These are phyloP conservation scores for Actinia equina DNA, from an alignment of 64 coral and sea anemone genomes.

Conservation along the genomic window DNA sequence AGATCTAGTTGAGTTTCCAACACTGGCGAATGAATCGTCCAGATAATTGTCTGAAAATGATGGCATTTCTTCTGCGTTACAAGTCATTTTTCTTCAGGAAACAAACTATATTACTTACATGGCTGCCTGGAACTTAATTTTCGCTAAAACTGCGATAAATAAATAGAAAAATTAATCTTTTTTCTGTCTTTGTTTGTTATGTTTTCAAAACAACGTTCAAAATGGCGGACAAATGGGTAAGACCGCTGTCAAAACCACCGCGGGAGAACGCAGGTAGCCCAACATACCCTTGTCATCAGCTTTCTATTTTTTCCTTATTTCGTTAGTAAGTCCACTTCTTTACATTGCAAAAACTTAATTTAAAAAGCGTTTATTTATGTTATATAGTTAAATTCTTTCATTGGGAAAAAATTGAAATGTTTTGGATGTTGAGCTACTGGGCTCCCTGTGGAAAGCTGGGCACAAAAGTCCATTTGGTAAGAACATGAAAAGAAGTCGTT, in stretches of 20 bases:
- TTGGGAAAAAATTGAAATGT: too few relatives aligned
- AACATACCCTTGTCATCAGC: not conserved
- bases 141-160: not conserved
- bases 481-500: too few relatives aligned
- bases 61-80: not conserved
- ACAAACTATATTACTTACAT: not conserved
- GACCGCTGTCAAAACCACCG: not conserved
- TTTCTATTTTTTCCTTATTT: not conserved
- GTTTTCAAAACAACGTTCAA: constrained; percentile 16
- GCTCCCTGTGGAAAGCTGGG: too few relatives aligned
- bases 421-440: too few relatives aligned
- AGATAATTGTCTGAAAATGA: constrained; percentile 75
- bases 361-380: too few relatives aligned
- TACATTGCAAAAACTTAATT: too few relatives aligned
- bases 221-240: not conserved
- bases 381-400: too few relatives aligned
- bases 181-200: not conserved
- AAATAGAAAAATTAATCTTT: not conserved
- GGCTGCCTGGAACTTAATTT: not conserved
- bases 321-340: too few relatives aligned
- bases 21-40: constrained; percentile 21
- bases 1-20: constrained; percentile 84
- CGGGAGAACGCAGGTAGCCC: not conserved
- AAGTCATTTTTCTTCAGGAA: not conserved
- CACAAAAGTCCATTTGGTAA: too few relatives aligned